Evolutionary conservation across 2,797 vertebrate genomes (phyloP).

Genomic region (Phaenicophaeus curvirostris): DNA sequence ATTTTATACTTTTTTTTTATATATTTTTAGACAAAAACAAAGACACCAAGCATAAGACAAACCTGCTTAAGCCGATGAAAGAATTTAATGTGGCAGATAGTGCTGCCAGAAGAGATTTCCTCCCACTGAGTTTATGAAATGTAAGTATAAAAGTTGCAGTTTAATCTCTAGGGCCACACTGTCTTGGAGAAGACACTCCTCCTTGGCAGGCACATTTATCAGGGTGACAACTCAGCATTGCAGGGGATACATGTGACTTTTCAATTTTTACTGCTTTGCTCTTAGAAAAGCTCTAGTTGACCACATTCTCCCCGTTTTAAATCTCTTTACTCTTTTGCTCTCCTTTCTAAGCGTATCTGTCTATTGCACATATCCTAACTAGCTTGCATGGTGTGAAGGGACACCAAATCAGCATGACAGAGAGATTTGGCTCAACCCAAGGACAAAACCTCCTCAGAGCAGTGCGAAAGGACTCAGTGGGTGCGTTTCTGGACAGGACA

Average conservation of each 20-base stretch:
- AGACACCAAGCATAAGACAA: background rate
- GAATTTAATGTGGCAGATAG: background rate
- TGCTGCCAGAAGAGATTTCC: background rate
- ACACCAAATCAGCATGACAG: background rate
- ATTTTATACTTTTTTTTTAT: background rate
- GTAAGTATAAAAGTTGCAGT: background rate
- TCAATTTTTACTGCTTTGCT: background rate
- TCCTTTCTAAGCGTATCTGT: background rate
- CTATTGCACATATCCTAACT: background rate
- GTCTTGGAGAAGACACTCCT: background rate
- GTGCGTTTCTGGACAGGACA: background rate
- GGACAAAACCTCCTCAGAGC: background rate
- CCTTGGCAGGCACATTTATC: background rate
- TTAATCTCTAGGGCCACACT: background rate
- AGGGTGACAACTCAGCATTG: background rate
- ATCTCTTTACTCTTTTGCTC: background rate
- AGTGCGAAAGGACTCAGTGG: accelerated
- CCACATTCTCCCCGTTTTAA: background rate
- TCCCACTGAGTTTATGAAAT: background rate
- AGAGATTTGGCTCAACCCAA: background rate
- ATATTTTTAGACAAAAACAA: background rate
- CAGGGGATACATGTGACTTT: background rate
- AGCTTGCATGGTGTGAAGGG: background rate
- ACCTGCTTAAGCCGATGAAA: background rate
- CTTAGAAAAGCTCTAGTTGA: background rate